Conservation (phyloP, 2,113 vertebrate species). For the Sus scrofa region DNA sequence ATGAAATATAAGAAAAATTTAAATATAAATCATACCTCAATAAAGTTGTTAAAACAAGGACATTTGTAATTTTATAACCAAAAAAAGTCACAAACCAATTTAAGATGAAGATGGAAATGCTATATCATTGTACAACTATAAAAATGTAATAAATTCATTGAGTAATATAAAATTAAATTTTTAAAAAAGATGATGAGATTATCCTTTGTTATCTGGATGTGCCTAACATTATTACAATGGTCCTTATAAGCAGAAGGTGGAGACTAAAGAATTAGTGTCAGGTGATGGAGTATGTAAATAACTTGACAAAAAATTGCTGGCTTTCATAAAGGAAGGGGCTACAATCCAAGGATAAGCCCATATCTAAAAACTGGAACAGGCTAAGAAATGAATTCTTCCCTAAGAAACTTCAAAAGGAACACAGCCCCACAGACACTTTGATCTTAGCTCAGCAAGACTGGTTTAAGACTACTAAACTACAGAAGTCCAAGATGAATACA, state of each 20-base stretch:
- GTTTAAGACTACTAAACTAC: not conserved
- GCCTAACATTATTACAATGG: not conserved
- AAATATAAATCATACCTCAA: not conserved
- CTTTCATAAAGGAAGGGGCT: not conserved
- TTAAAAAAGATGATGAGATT: not conserved
- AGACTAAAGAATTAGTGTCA: not conserved
- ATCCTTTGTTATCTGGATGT: not conserved
- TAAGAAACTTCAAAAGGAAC: not conserved
- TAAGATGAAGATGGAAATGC: not conserved
- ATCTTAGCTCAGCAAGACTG: not conserved
- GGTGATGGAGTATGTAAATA: not conserved
- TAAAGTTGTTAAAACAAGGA: not conserved
- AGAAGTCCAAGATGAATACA: not conserved
- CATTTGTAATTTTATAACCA: not conserved
- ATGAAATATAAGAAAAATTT: not conserved
- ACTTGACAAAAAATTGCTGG: not conserved
- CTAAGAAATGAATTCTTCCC: not conserved
- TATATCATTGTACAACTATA: no score
- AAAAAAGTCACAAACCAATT: not conserved
- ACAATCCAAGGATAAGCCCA: not conserved
- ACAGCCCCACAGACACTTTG: not conserved
- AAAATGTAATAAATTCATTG: no score
- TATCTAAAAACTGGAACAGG: not conserved
- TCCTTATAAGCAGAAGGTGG: not conserved
- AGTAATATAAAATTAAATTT: no score